Base-by-base conservation (phyloP, 2,888 invertebrate species). In the Seladonia tumulorum region DNA sequence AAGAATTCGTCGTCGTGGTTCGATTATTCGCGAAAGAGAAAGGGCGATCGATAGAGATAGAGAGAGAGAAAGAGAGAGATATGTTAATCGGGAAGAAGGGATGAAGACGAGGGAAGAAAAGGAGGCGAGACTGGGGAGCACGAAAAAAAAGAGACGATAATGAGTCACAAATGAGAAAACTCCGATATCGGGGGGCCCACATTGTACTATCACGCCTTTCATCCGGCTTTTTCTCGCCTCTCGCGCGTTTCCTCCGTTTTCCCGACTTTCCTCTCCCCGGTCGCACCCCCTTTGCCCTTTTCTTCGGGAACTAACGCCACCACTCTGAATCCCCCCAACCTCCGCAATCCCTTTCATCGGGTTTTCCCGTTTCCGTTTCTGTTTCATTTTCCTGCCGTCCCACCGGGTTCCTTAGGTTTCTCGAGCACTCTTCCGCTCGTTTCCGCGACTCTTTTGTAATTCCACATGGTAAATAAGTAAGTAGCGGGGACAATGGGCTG, bases 101-200 rank as follows among this genome's bases (percentile, higher is more conserved):
- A 57, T 57, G 57, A 57, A 42, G 12, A 63, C 14, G n/a, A 14
- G n/a, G 5, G 45, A 35, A 8, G n/a, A n/a, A 70, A 45, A 47
- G n/a, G 18, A 29, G 47, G 3, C 25, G 22, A 18, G 22, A 35
- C 22, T 39, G 22, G 16, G 14, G 29, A 25, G 45, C 12, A 70
- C 14, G 47, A 72, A 82, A 84, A 84, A 81, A 76, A 66, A 72
- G 77, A 85, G 73, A 88, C 76, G 76, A 76, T 89, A 91, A 91
- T 91, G 89, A 91, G 90, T 86, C 85, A 73, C 83, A 84, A 80
- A 85, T 66, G 81, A 83, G 89, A 83, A 88, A 87, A 88, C 77
- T 71, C 77, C 85, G 83, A 91, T 90, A 90, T 80, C 75, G 76
- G 22, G 76, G 76, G 60, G 60, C 79, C 85, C 81, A 53, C 60